A percentile compares a stretch with the other conserved stretches of the same genome.
These are phyloP conservation scores for Mus caroli DNA, from an alignment of 2,797 vertebrate genomes.

Conservation along the genomic window DNA sequence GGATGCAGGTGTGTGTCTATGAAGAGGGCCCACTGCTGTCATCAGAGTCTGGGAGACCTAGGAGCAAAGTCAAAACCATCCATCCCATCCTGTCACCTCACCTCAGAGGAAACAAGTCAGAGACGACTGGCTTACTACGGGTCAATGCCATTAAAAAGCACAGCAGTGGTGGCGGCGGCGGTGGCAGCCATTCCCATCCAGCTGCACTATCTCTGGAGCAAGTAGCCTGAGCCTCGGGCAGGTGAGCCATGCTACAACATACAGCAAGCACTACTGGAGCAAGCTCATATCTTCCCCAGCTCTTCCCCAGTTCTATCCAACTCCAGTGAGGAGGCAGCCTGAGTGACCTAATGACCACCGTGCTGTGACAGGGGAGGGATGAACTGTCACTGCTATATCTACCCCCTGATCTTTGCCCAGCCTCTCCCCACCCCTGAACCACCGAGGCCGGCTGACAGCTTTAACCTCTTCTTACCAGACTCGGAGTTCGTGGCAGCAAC, in stretches of 20 bases:
- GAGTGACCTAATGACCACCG: neutral
- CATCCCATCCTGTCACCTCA: neutral
- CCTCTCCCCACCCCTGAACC: constrained; percentile 52
- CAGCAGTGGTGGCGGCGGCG: neutral
- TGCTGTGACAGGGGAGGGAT: neutral
- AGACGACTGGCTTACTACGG: neutral
- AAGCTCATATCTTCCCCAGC: neutral
- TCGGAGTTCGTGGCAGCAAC: constrained; percentile 94
- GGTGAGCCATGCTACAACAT: neutral
- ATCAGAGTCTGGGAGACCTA: constrained; percentile 24
- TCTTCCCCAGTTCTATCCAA: neutral
- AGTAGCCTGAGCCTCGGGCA: neutral
- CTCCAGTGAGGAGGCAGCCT: neutral
- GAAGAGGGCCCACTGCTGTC: neutral
- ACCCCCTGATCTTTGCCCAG: neutral
- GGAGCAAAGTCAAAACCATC: neutral
- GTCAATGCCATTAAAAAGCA: neutral
- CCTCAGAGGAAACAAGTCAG: neutral
- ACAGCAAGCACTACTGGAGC: neutral
- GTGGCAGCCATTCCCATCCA: neutral
- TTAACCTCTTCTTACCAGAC: constrained; percentile 84
- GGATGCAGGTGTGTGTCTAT: neutral
- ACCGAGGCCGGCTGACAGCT: constrained; percentile 74
- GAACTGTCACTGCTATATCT: neutral
- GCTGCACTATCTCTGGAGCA: neutral